Conservation (phyloP, 1,140 invertebrate genomes). For the Steinernema feltiae region DNA sequence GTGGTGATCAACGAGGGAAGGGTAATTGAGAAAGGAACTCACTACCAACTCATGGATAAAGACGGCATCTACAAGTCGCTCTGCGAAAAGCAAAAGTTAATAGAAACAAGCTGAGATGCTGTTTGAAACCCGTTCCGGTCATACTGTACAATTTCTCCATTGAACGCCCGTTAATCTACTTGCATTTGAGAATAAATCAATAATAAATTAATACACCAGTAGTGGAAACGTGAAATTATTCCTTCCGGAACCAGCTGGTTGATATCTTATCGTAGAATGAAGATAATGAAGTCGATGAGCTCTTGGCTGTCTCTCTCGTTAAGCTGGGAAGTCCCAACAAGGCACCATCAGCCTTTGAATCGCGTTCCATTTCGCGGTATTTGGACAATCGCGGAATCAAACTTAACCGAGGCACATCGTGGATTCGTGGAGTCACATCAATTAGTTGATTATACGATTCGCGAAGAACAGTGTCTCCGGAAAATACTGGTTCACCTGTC, state of each 20-base stretch:
- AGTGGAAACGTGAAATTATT: background rate
- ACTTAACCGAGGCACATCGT: background rate
- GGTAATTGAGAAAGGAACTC: slow-evolving; percentile 52
- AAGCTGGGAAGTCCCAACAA: background rate
- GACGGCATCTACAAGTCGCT: slow-evolving; percentile 75
- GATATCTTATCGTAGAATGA: slow-evolving; percentile 5
- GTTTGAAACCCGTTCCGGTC: background rate
- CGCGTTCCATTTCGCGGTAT: background rate
- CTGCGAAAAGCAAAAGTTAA: slow-evolving; percentile 49
- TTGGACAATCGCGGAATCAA: background rate
- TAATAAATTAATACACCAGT: background rate
- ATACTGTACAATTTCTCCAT: too few relatives aligned
- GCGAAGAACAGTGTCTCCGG: background rate
- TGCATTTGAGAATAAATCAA: background rate
- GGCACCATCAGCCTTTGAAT: background rate
- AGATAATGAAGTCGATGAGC: background rate
- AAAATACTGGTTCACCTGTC: background rate
- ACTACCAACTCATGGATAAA: slow-evolving; percentile 70
- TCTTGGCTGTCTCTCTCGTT: background rate
- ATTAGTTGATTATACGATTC: background rate
- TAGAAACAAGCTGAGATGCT: slow-evolving; percentile 17
- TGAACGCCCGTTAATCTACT: too few relatives aligned
- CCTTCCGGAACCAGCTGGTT: background rate
- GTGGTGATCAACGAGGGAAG: slow-evolving; percentile 58
- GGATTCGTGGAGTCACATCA: background rate